These are phyloP conservation scores for Pelochelys cantorii DNA, from an alignment of 2,797 vertebrate genomes.

Conservation along the genomic window DNA sequence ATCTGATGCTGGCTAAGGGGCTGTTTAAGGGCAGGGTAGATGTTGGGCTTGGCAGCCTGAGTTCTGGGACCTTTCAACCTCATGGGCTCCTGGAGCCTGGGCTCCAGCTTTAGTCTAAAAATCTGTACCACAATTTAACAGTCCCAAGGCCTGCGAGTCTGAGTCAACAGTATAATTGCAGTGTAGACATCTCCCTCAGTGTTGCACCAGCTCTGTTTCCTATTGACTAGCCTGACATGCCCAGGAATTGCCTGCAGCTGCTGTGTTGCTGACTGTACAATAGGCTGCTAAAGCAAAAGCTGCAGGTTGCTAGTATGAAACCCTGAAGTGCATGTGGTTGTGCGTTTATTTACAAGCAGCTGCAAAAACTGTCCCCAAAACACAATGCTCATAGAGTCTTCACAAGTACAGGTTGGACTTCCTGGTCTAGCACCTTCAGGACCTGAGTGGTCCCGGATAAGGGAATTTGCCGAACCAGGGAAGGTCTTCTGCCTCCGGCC, in stretches of 20 bases:
- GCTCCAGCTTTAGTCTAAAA: background rate
- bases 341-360: background rate
- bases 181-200: background rate
- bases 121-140: background rate
- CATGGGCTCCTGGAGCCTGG: background rate
- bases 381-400: background rate
- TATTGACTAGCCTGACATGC: background rate
- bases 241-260: background rate
- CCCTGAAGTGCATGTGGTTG: background rate
- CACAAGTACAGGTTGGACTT: background rate
- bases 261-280: background rate
- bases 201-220: background rate
- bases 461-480: no score
- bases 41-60: background rate
- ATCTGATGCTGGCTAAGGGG: background rate
- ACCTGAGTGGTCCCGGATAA: no score
- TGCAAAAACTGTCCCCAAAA: background rate
- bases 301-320: background rate
- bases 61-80: background rate
- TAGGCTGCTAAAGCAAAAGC: background rate
- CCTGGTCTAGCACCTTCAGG: no score
- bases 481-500: no score
- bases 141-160: background rate
- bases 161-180: background rate
- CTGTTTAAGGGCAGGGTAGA: background rate